Evolutionary conservation across 2,113 vertebrate species (phyloP), one percentile per base, ranked within the genome.

Genomic region (Syngnathus typhle): DNA sequence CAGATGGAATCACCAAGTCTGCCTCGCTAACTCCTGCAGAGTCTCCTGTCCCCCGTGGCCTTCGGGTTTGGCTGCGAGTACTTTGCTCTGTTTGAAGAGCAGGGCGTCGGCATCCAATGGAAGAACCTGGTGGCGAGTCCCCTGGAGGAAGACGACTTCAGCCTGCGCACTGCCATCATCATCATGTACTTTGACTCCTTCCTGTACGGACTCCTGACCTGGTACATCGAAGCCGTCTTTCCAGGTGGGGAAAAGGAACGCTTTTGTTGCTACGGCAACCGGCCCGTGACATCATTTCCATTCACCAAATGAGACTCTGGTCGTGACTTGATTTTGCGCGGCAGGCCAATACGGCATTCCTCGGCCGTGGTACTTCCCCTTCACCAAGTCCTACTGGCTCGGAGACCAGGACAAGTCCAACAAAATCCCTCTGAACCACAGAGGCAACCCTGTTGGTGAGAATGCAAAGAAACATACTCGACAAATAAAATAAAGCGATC

Each of bases 51-150:
- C 59, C 96, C 96, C 0, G 97, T 99, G 71, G 95, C 96, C 0
- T 99, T 99, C 60, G 96, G 96, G 19, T 99, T 96, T 0, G 97
- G 96, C 78, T 98, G 95, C 2, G 96, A 98, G 77, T 96, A 97
- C 86, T 95, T 99, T 1, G 93, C 96, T 0, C 90, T 98, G 49
- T 97, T 96, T 0, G 97, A 99, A 80, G 96, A 99, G 83, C 96
- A 99, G 65, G 97, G 97, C 2, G 87, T 95, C 7, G 96, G 97
- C 0, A 95, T 98, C 68, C 96, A 98, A 78, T 99, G 96, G 96
- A 85, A 88, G 69, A 99, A 97, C 82, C 90, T 98, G 71, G 90
- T 99, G 66, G 85, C 92, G 47, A 98, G 93, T 72, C 95, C 96
- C 0, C 7, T 94, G 81, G 91, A 96, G 84, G 92, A 93, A 70